Conservation (phyloP, 2,797 vertebrate species). For the Gallinago nigripennis region DNA sequence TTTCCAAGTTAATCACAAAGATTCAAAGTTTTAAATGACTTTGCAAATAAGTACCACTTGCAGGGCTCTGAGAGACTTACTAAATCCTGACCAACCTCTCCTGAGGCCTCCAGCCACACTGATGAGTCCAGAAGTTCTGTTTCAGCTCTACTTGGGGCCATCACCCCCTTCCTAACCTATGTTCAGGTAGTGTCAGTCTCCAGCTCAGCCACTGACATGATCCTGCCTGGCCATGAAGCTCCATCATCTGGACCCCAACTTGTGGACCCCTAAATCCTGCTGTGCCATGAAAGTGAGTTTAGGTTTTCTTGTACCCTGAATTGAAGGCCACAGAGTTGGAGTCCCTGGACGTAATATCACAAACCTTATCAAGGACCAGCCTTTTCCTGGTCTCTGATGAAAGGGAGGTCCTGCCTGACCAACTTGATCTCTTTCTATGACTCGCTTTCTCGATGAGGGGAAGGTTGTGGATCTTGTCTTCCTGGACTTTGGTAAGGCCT, state of each 20-base stretch:
- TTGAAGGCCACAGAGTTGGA: background rate
- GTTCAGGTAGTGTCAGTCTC: accelerated
- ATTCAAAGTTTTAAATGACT: background rate
- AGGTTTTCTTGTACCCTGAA: background rate
- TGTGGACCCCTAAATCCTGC: background rate
- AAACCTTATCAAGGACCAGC: background rate
- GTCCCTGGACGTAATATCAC: background rate
- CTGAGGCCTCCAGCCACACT: background rate
- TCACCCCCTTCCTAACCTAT: accelerated
- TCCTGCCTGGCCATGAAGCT: background rate
- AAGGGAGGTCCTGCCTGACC: too few species aligned
- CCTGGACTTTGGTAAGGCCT: too few species aligned
- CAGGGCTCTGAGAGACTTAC: background rate
- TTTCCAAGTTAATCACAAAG: background rate
- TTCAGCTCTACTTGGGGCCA: background rate
- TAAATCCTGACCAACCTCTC: background rate
- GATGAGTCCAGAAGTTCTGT: background rate
- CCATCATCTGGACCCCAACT: background rate
- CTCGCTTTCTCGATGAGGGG: too few species aligned
- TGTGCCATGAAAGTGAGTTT: background rate
- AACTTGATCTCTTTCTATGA: too few species aligned
- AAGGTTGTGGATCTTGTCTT: too few species aligned
- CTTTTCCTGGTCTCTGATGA: background rate
- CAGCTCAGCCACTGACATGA: background rate
- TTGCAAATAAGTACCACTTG: background rate